Evolutionary conservation across 2,888 invertebrate species (phyloP), one percentile per base, ranked within the genome.

Genomic region (Tineola bisselliella): DNA sequence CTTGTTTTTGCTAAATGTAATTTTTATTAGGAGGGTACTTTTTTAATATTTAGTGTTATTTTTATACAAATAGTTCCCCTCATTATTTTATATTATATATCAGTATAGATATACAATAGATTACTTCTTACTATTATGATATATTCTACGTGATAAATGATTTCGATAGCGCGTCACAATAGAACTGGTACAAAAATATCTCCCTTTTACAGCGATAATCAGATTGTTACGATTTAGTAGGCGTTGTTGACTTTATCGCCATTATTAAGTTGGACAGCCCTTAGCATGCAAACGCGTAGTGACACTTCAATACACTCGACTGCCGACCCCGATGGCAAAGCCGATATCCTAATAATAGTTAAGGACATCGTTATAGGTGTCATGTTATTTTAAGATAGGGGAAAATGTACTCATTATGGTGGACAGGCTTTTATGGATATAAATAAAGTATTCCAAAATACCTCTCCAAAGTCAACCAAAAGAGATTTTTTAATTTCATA

Each of bases 281-380:
- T 17, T 15, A 15, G 11, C 15, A 48, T 18, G 17, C 48, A 17
- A 18, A 48, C 48, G 8, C 48, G 13, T 48, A 18, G 48, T 15
- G 48, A 48, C 56, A 19, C 56, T 56, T 56, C 56, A 56, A 48
- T 56, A n/a, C 56, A 56, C 56, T 56, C 30, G 19, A 56, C 25
- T 56, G 56, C 19, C 33, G 33, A 31, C 58, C 58, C 58, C 33
- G 58, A 56, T 56, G 18, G 12, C n/a, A 19, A 8, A 25, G n/a
- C 56, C 30, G 56, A 58, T 58, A 58, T 58, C 31, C 31, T 33
- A 58, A 58, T 58, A 58, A 58, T 58, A 58, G 58, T 33, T 33
- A 33, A 17, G 56, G 56, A 56, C 56, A 30, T 48, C 15, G 48
- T 17, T 48, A 17, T 48, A 48, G 48, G 48, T 48, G 48, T 15